These are phyloP conservation scores for Allolobophora icterica DNA, from an alignment of 2,888 invertebrate genomes.

Conservation along the genomic window DNA sequence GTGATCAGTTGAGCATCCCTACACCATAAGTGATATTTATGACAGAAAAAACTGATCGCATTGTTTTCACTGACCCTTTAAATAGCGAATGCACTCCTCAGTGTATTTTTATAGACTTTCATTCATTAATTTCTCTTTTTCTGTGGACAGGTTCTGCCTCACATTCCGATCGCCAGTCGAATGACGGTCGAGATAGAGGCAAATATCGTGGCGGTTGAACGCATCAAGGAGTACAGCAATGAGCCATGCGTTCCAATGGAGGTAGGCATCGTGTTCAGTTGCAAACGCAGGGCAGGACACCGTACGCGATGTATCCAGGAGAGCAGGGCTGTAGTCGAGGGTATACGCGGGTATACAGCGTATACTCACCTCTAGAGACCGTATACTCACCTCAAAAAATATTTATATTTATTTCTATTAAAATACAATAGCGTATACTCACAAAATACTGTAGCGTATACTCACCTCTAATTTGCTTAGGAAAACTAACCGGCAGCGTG, in stretches of 20 bases:
- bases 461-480: too few species aligned
- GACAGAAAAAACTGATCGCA: too few species aligned
- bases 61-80: not conserved
- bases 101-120: not conserved
- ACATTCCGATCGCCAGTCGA: slow-evolving; percentile 39
- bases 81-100: too few species aligned
- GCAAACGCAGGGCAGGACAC: not conserved
- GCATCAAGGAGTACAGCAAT: slow-evolving; percentile 44
- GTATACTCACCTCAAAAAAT: too few species aligned
- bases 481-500: too few species aligned
- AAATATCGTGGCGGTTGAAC: slow-evolving; percentile 46
- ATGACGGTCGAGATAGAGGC: slow-evolving; percentile 45
- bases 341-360: too few species aligned
- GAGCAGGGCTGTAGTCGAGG: too few species aligned
- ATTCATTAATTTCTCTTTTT: not conserved
- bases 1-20: not conserved
- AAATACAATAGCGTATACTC: too few species aligned
- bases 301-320: not conserved
- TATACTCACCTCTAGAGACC: too few species aligned
- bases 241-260: slow-evolving; percentile 29
- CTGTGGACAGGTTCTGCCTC: slow-evolving; percentile 39
- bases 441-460: too few species aligned
- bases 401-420: too few species aligned
- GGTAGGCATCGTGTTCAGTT: not conserved
- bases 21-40: not conserved